A percentile compares a stretch with the other conserved stretches of the same genome.
Evolutionary conservation across 23 tunicate species (phyloP).

Genomic region (Trididemnum clinides): DNA sequence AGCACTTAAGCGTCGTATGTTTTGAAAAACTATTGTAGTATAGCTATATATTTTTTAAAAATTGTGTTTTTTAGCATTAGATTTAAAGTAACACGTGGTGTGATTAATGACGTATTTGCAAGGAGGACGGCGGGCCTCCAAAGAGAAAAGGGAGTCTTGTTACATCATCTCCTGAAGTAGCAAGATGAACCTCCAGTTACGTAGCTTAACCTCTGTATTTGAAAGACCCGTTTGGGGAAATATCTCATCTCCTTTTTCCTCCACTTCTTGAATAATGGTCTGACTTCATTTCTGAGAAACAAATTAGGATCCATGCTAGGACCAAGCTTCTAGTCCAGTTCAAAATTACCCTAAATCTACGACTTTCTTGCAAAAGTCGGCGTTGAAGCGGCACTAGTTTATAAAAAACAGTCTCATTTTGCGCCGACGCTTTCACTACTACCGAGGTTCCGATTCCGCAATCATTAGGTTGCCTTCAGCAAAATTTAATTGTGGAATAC

Average conservation of each 20-base stretch:
- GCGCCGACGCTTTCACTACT: too few species aligned
- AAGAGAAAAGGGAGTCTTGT: background rate
- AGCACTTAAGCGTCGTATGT: too few species aligned
- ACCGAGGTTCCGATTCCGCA: too few species aligned
- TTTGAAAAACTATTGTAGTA: too few species aligned
- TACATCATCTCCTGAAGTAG: background rate
- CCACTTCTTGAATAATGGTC: background rate
- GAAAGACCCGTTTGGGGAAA: background rate
- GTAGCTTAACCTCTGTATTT: background rate
- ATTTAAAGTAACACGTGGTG: background rate
- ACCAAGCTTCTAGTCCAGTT: background rate
- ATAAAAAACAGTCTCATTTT: too few species aligned
- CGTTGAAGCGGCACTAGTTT: too few species aligned
- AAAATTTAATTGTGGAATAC: too few species aligned
- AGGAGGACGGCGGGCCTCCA: background rate
- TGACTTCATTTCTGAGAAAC: background rate
- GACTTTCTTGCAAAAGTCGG: too few species aligned
- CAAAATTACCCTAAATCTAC: too few species aligned
- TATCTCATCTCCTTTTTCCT: slow-evolving; percentile 5
- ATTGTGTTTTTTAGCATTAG: too few species aligned
- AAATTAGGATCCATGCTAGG: background rate
- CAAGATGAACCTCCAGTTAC: background rate
- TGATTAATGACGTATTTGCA: background rate
- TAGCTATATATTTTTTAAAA: too few species aligned
- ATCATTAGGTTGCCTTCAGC: too few species aligned